These are phyloP conservation scores for Brachylomia viminalis DNA, from an alignment of 2,888 invertebrate genomes.

Conservation along the genomic window DNA sequence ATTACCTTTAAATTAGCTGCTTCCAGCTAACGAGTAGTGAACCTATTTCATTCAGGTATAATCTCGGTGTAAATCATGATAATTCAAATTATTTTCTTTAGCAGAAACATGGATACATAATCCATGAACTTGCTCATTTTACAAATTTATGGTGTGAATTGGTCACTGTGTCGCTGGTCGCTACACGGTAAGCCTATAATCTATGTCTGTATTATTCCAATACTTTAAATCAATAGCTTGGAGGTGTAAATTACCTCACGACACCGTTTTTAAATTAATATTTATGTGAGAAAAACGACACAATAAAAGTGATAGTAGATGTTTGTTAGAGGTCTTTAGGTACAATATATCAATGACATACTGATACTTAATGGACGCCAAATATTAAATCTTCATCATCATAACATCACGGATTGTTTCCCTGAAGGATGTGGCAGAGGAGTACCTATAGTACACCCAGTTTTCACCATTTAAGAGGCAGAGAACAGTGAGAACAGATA, in stretches of 20 bases:
- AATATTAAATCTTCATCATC: no score
- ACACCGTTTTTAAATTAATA: constrained; percentile 15
- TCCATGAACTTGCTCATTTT: constrained; percentile 14
- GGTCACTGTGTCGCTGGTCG: constrained; percentile 8
- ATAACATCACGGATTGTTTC: no score
- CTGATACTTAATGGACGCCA: no score
- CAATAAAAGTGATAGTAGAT: not conserved
- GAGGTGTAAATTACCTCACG: constrained; percentile 13
- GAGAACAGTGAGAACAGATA: no score
- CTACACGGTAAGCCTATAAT: constrained; percentile 23
- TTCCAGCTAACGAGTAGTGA: not conserved
- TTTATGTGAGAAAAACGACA: constrained; percentile 34
- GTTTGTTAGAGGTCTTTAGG: not conserved
- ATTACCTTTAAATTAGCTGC: not conserved
- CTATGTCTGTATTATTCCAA: constrained; percentile 28
- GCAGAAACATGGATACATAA: not conserved
- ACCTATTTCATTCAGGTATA: not conserved
- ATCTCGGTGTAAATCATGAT: not conserved
- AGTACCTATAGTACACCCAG: no score
- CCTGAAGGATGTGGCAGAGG: no score
- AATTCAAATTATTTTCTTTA: not conserved
- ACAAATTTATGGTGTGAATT: constrained; percentile 31
- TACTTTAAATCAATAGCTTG: constrained; percentile 18
- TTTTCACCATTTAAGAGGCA: no score
- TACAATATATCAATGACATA: no score